These are phyloP conservation scores for Planococcus citri DNA, from an alignment of 1,140 invertebrate genomes.

Conservation along the genomic window DNA sequence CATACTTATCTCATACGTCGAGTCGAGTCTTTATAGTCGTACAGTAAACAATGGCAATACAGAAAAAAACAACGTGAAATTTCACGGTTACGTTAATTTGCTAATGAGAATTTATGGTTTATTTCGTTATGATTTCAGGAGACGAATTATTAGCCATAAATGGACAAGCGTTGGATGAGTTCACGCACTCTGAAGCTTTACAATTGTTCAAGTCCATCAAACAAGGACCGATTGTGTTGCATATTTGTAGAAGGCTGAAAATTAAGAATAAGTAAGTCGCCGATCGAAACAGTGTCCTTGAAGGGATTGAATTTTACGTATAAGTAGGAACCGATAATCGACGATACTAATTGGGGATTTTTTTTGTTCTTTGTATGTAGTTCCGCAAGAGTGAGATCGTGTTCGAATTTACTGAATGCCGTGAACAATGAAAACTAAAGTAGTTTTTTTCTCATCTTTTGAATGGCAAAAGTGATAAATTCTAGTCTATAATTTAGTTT, in stretches of 20 bases:
- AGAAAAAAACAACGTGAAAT: too few relatives aligned
- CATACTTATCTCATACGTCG: too few relatives aligned
- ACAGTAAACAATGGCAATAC: too few relatives aligned
- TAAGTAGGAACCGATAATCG: too few relatives aligned
- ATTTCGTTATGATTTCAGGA: too few relatives aligned
- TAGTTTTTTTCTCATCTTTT: neutral
- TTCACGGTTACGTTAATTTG: too few relatives aligned
- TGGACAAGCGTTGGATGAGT: constrained; percentile 60
- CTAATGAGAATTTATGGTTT: constrained; percentile 19
- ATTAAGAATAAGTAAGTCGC: constrained; percentile 11
- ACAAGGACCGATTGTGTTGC: constrained; percentile 67
- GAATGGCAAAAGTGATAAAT: constrained; percentile 3
- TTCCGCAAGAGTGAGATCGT: neutral
- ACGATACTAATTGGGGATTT: too few relatives aligned
- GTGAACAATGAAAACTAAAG: constrained; percentile 3
- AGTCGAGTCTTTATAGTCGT: too few relatives aligned
- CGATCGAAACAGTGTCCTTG: neutral
- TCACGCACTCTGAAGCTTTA: constrained; percentile 80
- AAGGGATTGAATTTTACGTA: too few relatives aligned
- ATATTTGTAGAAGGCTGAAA: constrained; percentile 51
- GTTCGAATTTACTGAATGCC: neutral
- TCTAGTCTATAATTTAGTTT: constrained; percentile 10
- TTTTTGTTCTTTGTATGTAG: neutral
- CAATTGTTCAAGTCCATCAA: constrained; percentile 78
- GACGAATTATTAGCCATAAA: constrained; percentile 89